These are phyloP conservation scores for Panzeria rudis DNA, from an alignment of 2,888 invertebrate species.

Conservation along the genomic window DNA sequence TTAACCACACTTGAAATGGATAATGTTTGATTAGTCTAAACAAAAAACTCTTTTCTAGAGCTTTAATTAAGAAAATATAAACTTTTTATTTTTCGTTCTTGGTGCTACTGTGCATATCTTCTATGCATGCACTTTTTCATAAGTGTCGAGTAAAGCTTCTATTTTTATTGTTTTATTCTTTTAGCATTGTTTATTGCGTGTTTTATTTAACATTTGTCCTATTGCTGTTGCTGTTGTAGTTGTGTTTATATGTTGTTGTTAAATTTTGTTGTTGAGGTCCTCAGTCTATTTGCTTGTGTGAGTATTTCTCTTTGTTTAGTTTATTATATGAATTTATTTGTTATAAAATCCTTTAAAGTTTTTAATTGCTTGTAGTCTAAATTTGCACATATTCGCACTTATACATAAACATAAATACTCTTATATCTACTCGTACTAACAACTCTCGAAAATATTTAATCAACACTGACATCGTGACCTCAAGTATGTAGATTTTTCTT, in stretches of 20 bases:
- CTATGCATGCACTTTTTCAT: not conserved
- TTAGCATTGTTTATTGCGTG: slow-evolving; percentile 32
- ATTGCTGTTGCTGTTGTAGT: not conserved
- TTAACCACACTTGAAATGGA: too few relatives aligned
- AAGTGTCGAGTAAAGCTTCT: not conserved
- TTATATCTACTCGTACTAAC: not conserved
- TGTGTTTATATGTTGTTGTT: slow-evolving; percentile 32
- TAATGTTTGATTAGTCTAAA: too few relatives aligned
- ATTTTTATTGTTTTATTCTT: slow-evolving; percentile 24
- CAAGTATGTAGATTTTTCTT: slow-evolving; percentile 33
- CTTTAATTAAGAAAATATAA: not conserved
- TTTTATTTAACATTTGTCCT: not conserved
- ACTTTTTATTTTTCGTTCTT: not conserved
- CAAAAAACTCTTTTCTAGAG: not conserved
- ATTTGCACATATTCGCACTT: slow-evolving; percentile 32
- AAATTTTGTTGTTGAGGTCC: slow-evolving; percentile 21
- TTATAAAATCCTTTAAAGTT: slow-evolving; percentile 59
- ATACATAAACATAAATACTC: not conserved
- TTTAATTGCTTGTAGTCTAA: slow-evolving; percentile 55
- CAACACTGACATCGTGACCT: slow-evolving; percentile 54
- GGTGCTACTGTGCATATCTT: not conserved
- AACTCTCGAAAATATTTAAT: slow-evolving; percentile 38
- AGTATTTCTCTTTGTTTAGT: slow-evolving; percentile 21
- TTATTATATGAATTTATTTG: slow-evolving; percentile 51
- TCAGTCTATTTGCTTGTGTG: not conserved